These are phyloP conservation scores for Saguinus midas DNA, from an alignment of 2,113 vertebrate species.

Conservation along the genomic window DNA sequence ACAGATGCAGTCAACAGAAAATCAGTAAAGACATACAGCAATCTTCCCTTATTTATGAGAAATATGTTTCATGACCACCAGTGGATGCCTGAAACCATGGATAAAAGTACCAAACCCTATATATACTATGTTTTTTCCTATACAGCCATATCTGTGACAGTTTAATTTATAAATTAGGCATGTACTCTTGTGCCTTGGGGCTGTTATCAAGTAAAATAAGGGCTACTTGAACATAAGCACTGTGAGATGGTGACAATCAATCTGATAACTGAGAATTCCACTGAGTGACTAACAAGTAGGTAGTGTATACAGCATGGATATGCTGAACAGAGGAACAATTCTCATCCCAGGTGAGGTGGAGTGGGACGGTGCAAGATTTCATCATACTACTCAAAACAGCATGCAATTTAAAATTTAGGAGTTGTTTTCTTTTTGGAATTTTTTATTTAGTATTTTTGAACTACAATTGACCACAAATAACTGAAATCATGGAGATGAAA, in stretches of 20 bases:
- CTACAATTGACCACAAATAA: neutral
- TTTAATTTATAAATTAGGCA: neutral
- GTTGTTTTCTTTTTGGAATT: neutral
- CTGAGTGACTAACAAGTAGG: neutral
- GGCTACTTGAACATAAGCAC: neutral
- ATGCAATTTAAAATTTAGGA: neutral
- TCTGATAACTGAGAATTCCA: neutral
- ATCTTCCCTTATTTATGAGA: neutral
- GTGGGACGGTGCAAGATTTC: neutral
- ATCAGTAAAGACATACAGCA: neutral
- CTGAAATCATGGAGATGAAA: neutral
- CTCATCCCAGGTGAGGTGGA: neutral
- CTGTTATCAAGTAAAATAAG: neutral
- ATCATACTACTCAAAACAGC: neutral
- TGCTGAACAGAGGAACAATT: neutral
- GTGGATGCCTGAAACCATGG: neutral
- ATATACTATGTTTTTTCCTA: neutral
- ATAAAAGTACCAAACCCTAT: neutral
- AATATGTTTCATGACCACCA: neutral
- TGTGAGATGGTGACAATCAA: neutral
- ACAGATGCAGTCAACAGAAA: neutral
- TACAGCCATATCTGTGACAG: neutral
- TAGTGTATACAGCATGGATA: neutral
- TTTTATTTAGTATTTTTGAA: neutral
- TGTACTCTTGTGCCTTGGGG: neutral